Base-by-base conservation (phyloP, 1,140 invertebrate genomes). In the Temnothorax nylanderi region DNA sequence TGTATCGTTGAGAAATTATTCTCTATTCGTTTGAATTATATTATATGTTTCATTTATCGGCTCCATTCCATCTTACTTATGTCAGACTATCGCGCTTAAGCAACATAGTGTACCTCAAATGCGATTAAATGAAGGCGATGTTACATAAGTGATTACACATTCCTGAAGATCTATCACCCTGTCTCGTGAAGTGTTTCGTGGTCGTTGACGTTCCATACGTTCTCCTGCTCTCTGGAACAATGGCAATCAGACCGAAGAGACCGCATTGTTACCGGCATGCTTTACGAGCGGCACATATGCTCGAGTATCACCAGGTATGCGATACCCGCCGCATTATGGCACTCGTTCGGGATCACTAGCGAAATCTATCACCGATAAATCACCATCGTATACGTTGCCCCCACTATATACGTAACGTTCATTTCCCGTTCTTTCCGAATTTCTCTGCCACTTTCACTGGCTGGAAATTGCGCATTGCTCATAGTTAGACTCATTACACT, bases 221-320 rank as follows among this genome's bases (percentile, higher is more conserved):
- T 37, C 65, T 58, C 62, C 58, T 56, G 58, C 58, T n/a, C 21
- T 56, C 47, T 86, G 89, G 90, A 91, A 91, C 88, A 91, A 91
- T 91, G 78, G 72, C 85, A 92, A 91, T 92, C 90, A 91, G 81
- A 54, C 64, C 87, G 71, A 78, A 82, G 76, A 87, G 87, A 10
- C 11, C 47, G 65, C 85, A 92, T 92, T 92, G 92, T 92, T 88
- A 44, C 44, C 16, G 26, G 49, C 32, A 18, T 89, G 75, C 88
- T 93, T 93, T 92, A 93, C 69, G 92, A 92, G 77, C 86, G 34
- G 65, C 89, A 81, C 89, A 93, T 92, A 91, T 91, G 89, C 72
- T 88, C 41, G 34, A 72, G 49, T 49, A 58, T 69, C 62, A 88
- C 60, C 64, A 47, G 74, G 74, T 85, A 86, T 81, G 34, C 54